Percentiles rank a stretch among this genome's conserved stretches.
Evolutionary conservation across 2,888 invertebrate species (phyloP).

Genomic region (Sminthurides aquaticus): DNA sequence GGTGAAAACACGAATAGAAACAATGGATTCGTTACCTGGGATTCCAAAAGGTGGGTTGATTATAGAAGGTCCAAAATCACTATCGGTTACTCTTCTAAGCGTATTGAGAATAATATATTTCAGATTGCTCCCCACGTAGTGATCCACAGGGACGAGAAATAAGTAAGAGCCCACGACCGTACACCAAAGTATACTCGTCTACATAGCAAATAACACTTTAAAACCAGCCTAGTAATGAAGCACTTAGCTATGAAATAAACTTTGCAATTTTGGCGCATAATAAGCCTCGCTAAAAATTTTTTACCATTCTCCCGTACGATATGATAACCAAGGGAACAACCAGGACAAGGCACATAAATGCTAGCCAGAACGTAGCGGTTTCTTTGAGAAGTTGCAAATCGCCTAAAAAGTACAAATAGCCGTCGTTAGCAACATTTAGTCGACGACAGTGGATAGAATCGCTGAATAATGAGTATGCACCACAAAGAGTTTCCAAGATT

Average conservation of each 20-base stretch:
- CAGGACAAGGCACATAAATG: slow-evolving; percentile 54
- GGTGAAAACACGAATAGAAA: not conserved
- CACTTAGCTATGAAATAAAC: no score
- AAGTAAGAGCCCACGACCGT: slow-evolving; percentile 60
- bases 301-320: slow-evolving; percentile 50
- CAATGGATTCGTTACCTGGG: slow-evolving; percentile 25
- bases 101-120: slow-evolving; percentile 63
- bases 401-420: slow-evolving; percentile 44
- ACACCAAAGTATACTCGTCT: slow-evolving; percentile 58
- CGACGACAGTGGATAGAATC: no score
- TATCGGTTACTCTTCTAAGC: slow-evolving; percentile 56
- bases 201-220: slow-evolving; percentile 30
- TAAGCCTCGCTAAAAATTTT: no score
- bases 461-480: no score
- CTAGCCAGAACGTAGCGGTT: slow-evolving; percentile 58
- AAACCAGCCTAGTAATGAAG: no score
- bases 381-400: slow-evolving; percentile 49
- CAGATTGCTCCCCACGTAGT: slow-evolving; percentile 58
- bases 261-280: no score
- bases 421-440: no score
- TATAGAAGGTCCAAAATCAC: slow-evolving; percentile 55
- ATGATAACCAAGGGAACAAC: slow-evolving; percentile 51
- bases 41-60: slow-evolving; percentile 56
- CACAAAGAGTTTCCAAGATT: no score
- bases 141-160: slow-evolving; percentile 57